phyloP scores from a whole-genome alignment of 1,140 invertebrate species.

The Kradibia gibbosae region DNA sequence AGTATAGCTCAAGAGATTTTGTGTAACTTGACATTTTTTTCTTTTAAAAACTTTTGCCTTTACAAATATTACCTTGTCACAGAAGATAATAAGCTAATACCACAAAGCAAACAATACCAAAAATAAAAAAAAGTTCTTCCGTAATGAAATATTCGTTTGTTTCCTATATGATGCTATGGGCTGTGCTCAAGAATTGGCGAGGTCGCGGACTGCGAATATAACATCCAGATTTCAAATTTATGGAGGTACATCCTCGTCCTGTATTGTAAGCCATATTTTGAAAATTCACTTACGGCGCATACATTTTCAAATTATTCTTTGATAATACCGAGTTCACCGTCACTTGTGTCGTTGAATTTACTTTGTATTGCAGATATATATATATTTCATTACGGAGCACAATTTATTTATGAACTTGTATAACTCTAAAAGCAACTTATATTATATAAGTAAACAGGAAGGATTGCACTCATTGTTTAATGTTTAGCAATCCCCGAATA shows the following conservation, averaged over 20 bases:
- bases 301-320: neutral
- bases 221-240: slow-evolving; percentile 3
- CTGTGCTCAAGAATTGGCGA: neutral
- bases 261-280: neutral
- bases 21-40: neutral
- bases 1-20: neutral
- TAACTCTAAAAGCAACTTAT: no score
- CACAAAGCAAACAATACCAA: slow-evolving; percentile 22
- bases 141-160: slow-evolving; percentile 1
- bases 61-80: neutral
- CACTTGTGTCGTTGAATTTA: neutral
- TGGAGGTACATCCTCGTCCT: neutral
- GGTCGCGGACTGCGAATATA: neutral
- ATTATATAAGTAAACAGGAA: neutral
- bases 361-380: neutral
- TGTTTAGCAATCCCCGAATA: neutral
- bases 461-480: neutral
- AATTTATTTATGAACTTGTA: no score
- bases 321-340: neutral
- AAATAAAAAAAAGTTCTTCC: neutral
- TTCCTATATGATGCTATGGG: neutral
- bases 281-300: neutral
- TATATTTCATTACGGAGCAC: no score
- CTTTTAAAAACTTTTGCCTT: neutral
- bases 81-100: neutral